These are phyloP conservation scores for Neodontobutis hainanensis DNA, from an alignment of 2,113 vertebrate genomes.

Conservation along the genomic window DNA sequence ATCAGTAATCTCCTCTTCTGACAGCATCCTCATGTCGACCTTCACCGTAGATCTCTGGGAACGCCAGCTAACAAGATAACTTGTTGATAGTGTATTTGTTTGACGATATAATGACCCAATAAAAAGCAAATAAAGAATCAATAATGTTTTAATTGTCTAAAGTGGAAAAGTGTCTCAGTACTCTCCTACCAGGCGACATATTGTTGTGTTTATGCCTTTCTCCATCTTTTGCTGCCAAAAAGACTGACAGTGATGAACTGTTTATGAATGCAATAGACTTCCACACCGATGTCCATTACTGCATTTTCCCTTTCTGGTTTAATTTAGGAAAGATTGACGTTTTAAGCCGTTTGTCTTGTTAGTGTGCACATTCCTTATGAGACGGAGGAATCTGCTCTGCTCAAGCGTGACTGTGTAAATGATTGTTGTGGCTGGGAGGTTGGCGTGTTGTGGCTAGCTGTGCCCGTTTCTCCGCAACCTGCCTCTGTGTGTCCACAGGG, in stretches of 20 bases:
- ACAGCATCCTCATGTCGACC: too few species aligned
- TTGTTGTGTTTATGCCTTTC: neutral
- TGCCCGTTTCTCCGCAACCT: conserved; percentile 45
- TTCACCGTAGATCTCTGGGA: too few species aligned
- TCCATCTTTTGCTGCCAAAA: conserved; percentile 18
- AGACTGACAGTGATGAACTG: conserved; percentile 49
- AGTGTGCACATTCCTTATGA: conserved; percentile 31
- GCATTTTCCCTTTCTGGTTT: conserved; percentile 31
- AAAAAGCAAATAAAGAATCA: too few species aligned
- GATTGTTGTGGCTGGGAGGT: conserved; percentile 74
- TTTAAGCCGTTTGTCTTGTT: conserved; percentile 38
- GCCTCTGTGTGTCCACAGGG: conserved; percentile 46
- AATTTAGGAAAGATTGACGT: conserved; percentile 48
- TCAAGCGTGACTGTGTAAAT: conserved; percentile 62
- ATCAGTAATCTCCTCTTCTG: too few species aligned
- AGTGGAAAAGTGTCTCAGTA: too few species aligned
- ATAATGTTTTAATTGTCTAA: too few species aligned
- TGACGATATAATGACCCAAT: too few species aligned
- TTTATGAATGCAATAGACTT: conserved; percentile 51
- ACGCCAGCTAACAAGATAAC: too few species aligned
- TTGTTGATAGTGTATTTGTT: too few species aligned
- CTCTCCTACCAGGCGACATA: too few species aligned
- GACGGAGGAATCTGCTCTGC: conserved; percentile 35
- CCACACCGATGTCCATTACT: conserved; percentile 50
- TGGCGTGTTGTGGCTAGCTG: conserved; percentile 74